Evolutionary conservation across 2,797 vertebrate genomes (phyloP).

Genomic region (Parauchenoglanis ngamensis): DNA sequence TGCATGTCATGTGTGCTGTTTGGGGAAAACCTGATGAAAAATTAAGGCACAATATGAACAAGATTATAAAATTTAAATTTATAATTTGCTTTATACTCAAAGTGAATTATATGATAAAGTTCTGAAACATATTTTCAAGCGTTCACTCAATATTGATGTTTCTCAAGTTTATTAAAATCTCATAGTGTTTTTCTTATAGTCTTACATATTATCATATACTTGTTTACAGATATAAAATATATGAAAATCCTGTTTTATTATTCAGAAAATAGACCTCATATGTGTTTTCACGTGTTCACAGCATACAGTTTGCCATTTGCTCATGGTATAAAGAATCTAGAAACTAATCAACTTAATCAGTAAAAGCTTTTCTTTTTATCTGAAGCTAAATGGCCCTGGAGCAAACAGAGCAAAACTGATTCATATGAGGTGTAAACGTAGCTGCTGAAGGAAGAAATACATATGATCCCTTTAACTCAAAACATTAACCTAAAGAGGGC

Average conservation of each 20-base stretch:
- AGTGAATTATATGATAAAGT: neutral
- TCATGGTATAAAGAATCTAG: too few species aligned
- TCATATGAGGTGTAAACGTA: neutral
- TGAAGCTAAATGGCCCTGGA: neutral
- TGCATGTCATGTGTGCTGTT: neutral
- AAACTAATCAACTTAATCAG: neutral
- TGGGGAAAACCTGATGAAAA: neutral
- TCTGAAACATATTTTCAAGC: neutral
- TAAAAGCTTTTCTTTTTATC: neutral
- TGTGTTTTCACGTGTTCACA: neutral
- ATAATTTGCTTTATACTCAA: neutral
- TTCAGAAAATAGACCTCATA: neutral
- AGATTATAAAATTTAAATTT: neutral
- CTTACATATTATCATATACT: neutral
- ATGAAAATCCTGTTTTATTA: neutral
- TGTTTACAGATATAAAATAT: neutral
- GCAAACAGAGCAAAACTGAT: neutral
- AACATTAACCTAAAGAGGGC: neutral
- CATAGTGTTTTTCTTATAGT: constrained; percentile 16
- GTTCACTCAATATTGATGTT: neutral
- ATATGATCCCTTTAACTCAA: constrained; percentile 5
- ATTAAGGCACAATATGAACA: neutral
- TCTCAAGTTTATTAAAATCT: constrained; percentile 27
- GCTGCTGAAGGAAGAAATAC: neutral
- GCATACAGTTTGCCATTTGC: neutral